Conservation (phyloP, 2,888 invertebrate species). For the Lepidochrysops patricia region DNA sequence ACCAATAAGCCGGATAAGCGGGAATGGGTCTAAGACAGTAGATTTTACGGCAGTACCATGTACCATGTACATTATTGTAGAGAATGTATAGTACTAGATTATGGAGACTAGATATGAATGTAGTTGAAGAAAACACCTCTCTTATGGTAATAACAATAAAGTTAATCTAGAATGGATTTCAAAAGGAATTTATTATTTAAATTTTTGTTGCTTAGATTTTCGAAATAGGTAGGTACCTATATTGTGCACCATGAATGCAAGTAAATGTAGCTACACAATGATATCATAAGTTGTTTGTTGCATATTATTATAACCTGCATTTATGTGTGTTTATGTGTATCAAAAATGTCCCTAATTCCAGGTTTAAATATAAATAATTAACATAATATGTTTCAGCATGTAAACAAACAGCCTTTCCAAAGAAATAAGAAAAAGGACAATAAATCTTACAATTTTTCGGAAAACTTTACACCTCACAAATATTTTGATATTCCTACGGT, state of each 20-base stretch:
- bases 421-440: constrained; percentile 27
- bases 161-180: too few relatives aligned
- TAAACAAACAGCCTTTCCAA: constrained; percentile 34
- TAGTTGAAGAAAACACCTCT: not conserved
- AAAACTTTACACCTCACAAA: constrained; percentile 46
- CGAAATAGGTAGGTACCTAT: too few relatives aligned
- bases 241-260: too few relatives aligned
- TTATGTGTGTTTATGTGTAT: not conserved
- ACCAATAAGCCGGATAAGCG: not conserved
- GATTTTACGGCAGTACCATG: too few relatives aligned
- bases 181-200: too few relatives aligned
- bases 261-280: too few relatives aligned
- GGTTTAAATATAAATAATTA: not conserved
- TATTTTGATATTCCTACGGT: constrained; percentile 41
- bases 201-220: too few relatives aligned
- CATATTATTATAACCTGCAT: too few relatives aligned
- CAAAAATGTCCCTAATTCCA: too few relatives aligned
- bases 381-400: constrained; percentile 17
- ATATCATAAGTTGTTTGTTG: too few relatives aligned
- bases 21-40: too few relatives aligned
- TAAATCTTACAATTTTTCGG: constrained; percentile 44
- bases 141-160: not conserved
- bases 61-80: not conserved
- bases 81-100: not conserved
- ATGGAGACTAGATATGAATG: not conserved